phyloP scores from a whole-genome alignment of 1,140 invertebrate genomes.

The Dreissena rostriformis region DNA sequence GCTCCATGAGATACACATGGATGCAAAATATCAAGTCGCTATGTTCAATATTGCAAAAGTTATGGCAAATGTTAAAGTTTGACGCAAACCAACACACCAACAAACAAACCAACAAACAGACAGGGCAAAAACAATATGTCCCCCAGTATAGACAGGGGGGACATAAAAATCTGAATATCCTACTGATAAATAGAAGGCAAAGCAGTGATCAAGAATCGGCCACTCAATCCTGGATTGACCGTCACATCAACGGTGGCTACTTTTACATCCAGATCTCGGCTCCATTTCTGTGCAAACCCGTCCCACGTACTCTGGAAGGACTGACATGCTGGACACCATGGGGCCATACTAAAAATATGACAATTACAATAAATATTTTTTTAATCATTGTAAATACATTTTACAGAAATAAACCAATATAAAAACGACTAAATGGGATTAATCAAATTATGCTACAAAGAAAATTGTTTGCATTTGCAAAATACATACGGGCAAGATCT shows the following conservation, averaged over 20 bases:
- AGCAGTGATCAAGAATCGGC: conserved; percentile 99
- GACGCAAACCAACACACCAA: too few species aligned
- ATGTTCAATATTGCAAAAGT: too few species aligned
- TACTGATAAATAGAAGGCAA: conserved; percentile 99
- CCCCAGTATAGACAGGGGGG: too few species aligned
- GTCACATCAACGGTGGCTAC: conserved; percentile 97
- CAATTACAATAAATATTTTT: background rate
- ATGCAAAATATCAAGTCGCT: too few species aligned
- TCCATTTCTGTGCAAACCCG: conserved; percentile 88
- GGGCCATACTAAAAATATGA: conserved; percentile 91
- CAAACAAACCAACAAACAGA: background rate
- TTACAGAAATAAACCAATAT: background rate
- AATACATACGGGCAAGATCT: too few species aligned
- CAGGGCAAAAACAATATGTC: conserved; percentile 2
- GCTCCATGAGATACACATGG: too few species aligned
- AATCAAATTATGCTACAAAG: background rate
- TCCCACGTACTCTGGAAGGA: conserved; percentile 95
- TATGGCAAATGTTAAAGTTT: too few species aligned
- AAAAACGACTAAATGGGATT: background rate
- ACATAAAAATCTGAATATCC: conserved; percentile 78
- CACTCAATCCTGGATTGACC: conserved; percentile 91
- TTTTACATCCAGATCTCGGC: conserved; percentile 90
- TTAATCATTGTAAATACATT: background rate
- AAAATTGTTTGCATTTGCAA: background rate
- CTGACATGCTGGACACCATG: conserved; percentile 99